Evolutionary conservation across 2,888 invertebrate species (phyloP).

Genomic region (Drosophila suboccidentalis): DNA sequence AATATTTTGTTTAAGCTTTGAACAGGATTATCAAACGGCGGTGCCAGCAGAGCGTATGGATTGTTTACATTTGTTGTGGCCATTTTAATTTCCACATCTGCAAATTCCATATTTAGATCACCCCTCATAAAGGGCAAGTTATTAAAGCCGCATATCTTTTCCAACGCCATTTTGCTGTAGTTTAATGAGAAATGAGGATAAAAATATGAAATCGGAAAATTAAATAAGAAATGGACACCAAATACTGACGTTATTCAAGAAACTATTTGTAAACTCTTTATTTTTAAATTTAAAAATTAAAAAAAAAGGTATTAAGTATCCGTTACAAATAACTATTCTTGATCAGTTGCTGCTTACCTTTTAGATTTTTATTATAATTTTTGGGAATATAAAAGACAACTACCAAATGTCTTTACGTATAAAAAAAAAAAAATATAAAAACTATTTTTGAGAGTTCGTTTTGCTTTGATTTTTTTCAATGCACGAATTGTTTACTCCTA

Average conservation of each 20-base stretch:
- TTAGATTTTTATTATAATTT: background rate
- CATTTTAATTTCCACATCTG: background rate
- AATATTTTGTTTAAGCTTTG: background rate
- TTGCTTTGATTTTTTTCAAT: background rate
- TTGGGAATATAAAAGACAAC: background rate
- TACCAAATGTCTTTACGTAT: background rate
- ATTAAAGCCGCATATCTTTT: conserved; percentile 1
- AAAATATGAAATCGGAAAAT: too few relatives aligned
- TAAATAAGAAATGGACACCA: too few relatives aligned
- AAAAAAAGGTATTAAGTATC: too few relatives aligned
- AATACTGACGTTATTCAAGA: too few relatives aligned
- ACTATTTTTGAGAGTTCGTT: too few relatives aligned
- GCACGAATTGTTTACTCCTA: background rate
- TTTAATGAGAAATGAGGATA: background rate
- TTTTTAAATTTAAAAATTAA: too few relatives aligned
- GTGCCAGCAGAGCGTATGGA: background rate
- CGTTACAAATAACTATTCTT: too few relatives aligned
- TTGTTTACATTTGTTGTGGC: background rate
- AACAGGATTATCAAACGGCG: background rate
- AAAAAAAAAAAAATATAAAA: too few relatives aligned
- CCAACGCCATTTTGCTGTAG: conserved; percentile 9
- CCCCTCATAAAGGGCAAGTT: conserved; percentile 1
- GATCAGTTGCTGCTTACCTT: too few relatives aligned
- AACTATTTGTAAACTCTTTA: too few relatives aligned
- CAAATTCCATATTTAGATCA: background rate